Base-by-base conservation (phyloP, 1,140 invertebrate genomes). In the Ostrea edulis region DNA sequence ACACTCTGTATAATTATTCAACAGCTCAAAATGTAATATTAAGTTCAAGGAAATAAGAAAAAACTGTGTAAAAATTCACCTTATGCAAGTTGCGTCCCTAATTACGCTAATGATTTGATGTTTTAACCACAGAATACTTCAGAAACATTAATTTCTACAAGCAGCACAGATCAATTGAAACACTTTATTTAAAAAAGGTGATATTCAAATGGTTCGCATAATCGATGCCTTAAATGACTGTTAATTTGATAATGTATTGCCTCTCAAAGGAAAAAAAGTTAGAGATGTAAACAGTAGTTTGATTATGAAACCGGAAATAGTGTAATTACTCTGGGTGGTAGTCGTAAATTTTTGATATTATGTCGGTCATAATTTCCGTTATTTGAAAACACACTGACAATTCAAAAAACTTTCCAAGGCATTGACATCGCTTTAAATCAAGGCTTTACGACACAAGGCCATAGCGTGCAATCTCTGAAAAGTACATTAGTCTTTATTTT, bases 201-300 rank as follows among this genome's bases (percentile, higher is more conserved):
- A 14, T 77, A 77, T 77, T 77, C 68, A 25, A 77, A 77, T 77
- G 22, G 68, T 77, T 77, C n/a, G 22, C 22, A 77, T 77, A 77
- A 77, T 77, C 68, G 29, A 77, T 77, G 25, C 68, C 29, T 77
- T 77, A 77, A 77, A 77, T 77, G 68, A 25, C 68, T 77, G 68
- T 77, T 29, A 77, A 77, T 29, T 77, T 77, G 68, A 77, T 77
- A 77, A 77, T 77, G 25, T 77, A 29, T 77, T 77, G 68, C 68
- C 68, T 77, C 29, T 29, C 25, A 14, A 77, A 77, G 22, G 35
- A 44, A 44, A 14, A 35, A 35, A 44, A 77, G 68, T 77, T 77
- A 77, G 14, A 35, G 68, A 35, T 77, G 68, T 29, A 77, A 77
- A 77, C 29, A 77, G 25, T 29, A 35, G 68, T 77, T 25, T 77